Percentiles rank a stretch among this genome's conserved stretches.
phyloP scores from a whole-genome alignment of 2,888 invertebrate species.

The Nebria salina region DNA sequence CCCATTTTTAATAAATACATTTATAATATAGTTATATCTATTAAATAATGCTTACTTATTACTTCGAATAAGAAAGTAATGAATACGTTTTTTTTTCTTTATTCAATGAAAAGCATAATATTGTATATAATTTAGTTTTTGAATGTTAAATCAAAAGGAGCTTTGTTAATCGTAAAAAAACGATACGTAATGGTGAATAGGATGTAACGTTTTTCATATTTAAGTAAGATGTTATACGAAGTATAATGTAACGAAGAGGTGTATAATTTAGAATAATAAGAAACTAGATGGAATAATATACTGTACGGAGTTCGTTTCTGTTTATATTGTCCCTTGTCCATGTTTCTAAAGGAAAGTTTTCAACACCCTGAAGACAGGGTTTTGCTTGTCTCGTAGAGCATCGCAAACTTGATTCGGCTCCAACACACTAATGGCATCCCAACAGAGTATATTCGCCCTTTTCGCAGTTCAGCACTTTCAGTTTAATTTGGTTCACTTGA shows the following conservation, averaged over 20 bases:
- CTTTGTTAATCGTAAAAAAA: too few relatives aligned
- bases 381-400: neutral
- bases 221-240: neutral
- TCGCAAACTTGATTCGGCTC: constrained; percentile 10
- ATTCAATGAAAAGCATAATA: too few relatives aligned
- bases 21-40: too few relatives aligned
- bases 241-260: neutral
- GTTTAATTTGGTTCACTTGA: constrained; percentile 48
- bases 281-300: neutral
- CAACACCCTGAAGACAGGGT: neutral
- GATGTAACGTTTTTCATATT: too few relatives aligned
- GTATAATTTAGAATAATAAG: neutral
- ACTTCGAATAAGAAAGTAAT: too few relatives aligned
- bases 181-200: too few relatives aligned
- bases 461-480: constrained; percentile 19
- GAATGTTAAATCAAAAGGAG: too few relatives aligned
- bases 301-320: neutral
- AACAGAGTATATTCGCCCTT: neutral
- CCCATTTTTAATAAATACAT: too few relatives aligned
- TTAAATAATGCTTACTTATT: too few relatives aligned
- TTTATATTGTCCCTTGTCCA: neutral
- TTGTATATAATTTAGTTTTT: too few relatives aligned
- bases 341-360: neutral
- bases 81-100: too few relatives aligned
- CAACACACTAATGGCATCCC: constrained; percentile 32